Percentiles rank a stretch among this genome's conserved stretches.
Evolutionary conservation across 2,797 vertebrate genomes (phyloP).

Genomic region (Urocyon cinereoargenteus): DNA sequence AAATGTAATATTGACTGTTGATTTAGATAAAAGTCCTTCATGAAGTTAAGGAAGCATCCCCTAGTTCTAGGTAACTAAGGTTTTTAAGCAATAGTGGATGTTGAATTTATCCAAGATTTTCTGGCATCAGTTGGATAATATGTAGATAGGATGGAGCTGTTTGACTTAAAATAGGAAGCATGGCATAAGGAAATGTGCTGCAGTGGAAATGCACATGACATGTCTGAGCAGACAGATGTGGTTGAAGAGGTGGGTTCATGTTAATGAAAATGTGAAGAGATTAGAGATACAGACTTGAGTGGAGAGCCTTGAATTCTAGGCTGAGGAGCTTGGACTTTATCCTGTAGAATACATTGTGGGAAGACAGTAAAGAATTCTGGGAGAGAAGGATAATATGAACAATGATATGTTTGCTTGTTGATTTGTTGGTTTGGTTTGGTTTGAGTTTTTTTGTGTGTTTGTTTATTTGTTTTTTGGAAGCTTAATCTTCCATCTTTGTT

Average conservation of each 20-base stretch:
- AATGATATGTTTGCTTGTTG: not conserved
- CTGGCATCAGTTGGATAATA: not conserved
- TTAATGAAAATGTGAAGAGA: not conserved
- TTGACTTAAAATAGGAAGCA: not conserved
- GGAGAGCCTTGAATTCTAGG: conserved; percentile 25
- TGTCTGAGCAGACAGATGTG: not conserved
- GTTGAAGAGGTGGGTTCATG: not conserved
- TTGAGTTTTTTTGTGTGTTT: not conserved
- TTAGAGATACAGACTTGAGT: not conserved
- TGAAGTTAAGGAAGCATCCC: not conserved
- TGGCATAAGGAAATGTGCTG: not conserved
- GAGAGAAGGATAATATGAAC: not conserved
- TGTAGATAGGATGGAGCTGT: not conserved
- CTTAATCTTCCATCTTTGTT: conserved; percentile 1
- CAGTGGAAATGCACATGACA: not conserved
- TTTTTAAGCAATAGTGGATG: not conserved
- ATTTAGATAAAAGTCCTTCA: conserved; percentile 5
- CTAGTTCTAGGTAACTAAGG: not conserved
- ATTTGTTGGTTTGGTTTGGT: no score
- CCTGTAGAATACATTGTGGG: not conserved
- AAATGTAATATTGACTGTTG: not conserved
- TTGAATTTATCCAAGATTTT: not conserved
- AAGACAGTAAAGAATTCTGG: not conserved
- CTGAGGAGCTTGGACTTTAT: not conserved
- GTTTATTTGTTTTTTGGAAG: not conserved